Conservation (phyloP, 2,888 invertebrate genomes). For the Lepidonotus clava region DNA sequence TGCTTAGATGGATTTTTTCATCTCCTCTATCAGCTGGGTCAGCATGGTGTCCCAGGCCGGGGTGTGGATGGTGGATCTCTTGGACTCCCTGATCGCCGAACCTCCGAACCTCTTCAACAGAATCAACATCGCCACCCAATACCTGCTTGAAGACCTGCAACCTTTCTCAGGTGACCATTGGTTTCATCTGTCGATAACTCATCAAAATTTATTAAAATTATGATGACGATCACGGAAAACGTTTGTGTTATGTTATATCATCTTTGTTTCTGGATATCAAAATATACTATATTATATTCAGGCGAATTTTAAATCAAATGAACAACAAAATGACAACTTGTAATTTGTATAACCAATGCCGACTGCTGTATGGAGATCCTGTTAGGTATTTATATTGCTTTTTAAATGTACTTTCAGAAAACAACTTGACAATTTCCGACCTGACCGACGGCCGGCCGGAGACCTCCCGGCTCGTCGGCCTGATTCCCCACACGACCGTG, state of each 20-base stretch:
- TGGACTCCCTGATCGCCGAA: not conserved
- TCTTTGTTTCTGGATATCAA: too few relatives aligned
- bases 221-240: too few relatives aligned
- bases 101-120: not conserved
- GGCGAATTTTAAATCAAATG: too few relatives aligned
- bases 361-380: too few relatives aligned
- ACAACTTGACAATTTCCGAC: not conserved
- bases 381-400: too few relatives aligned
- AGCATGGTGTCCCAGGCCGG: not conserved
- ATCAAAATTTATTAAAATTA: too few relatives aligned
- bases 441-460: not conserved
- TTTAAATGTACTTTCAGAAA: not conserved
- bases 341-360: too few relatives aligned
- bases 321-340: too few relatives aligned
- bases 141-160: not conserved
- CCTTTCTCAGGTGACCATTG: not conserved
- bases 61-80: not conserved
- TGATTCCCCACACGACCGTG: not conserved
- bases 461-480: not conserved
- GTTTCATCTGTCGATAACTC: not conserved
- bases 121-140: not conserved
- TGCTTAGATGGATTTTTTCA: too few relatives aligned
- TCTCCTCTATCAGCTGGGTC: not conserved
- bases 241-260: too few relatives aligned
- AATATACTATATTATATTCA: too few relatives aligned